Conservation (phyloP, 1,140 invertebrate genomes). For the Aphaenogaster floridana region DNA sequence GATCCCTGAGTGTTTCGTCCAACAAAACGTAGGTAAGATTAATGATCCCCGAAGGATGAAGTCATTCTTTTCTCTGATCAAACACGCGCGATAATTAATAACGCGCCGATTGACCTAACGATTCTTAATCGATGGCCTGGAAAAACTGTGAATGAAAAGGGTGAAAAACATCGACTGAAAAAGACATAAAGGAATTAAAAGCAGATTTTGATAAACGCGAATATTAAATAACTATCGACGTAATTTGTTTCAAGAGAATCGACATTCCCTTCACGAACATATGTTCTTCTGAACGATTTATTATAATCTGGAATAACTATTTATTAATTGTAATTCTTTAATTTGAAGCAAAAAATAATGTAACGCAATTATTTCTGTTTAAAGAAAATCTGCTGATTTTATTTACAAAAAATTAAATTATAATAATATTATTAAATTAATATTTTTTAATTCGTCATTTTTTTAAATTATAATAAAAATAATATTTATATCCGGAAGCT, state of each 20-base stretch:
- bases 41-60: constrained; percentile 21
- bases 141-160: constrained; percentile 25
- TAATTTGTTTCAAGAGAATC: not conserved
- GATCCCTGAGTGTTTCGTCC: constrained; percentile 5
- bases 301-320: not conserved
- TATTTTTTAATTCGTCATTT: not conserved
- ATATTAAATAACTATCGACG: not conserved
- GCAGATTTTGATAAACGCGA: not conserved
- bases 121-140: constrained; percentile 4
- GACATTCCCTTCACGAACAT: not conserved
- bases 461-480: not conserved
- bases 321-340: not conserved
- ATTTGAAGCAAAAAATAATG: not conserved
- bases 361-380: not conserved
- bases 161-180: constrained; percentile 1
- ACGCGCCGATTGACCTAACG: constrained; percentile 31
- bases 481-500: not conserved
- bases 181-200: not conserved
- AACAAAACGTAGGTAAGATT: constrained; percentile 32
- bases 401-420: not conserved
- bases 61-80: constrained; percentile 20
- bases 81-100: constrained; percentile 46
- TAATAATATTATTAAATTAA: constrained; percentile 19
- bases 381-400: not conserved
- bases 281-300: not conserved